phyloP scores from a whole-genome alignment of 2,888 invertebrate genomes.

The Petrolisthes cinctipes region DNA sequence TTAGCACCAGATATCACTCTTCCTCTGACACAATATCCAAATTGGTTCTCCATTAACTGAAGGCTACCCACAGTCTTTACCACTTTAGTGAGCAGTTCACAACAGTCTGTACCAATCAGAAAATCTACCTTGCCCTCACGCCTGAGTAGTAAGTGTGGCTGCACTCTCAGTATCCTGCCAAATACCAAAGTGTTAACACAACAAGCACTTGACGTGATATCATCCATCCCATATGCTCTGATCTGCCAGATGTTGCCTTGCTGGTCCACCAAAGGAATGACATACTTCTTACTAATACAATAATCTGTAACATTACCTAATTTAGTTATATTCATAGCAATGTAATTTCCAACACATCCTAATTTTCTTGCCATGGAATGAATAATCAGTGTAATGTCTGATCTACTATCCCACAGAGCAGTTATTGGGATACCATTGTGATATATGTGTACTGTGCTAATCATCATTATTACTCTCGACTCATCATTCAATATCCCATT shows the following conservation, averaged over 20 bases:
- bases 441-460: constrained; percentile 14
- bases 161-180: constrained; percentile 26
- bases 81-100: constrained; percentile 28
- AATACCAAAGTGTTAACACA: constrained; percentile 14
- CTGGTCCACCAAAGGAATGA: constrained; percentile 14
- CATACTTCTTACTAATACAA: constrained; percentile 26
- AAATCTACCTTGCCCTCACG: constrained; percentile 27
- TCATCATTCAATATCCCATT: constrained; percentile 10
- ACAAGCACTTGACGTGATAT: constrained; percentile 29
- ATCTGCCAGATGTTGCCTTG: constrained; percentile 24
- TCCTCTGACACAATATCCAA: constrained; percentile 40
- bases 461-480: constrained; percentile 25
- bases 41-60: constrained; percentile 30
- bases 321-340: constrained; percentile 10
- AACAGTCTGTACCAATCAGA: constrained; percentile 33
- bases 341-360: constrained; percentile 6
- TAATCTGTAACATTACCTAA: constrained; percentile 21
- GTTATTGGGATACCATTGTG: constrained; percentile 21
- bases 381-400: constrained; percentile 11
- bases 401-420: constrained; percentile 25
- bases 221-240: constrained; percentile 24
- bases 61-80: constrained; percentile 23
- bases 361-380: constrained; percentile 10
- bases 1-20: neutral
- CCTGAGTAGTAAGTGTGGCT: constrained; percentile 15